These are phyloP conservation scores for Scartelaos histophorus DNA, from an alignment of 2,113 vertebrate genomes.

Conservation along the genomic window DNA sequence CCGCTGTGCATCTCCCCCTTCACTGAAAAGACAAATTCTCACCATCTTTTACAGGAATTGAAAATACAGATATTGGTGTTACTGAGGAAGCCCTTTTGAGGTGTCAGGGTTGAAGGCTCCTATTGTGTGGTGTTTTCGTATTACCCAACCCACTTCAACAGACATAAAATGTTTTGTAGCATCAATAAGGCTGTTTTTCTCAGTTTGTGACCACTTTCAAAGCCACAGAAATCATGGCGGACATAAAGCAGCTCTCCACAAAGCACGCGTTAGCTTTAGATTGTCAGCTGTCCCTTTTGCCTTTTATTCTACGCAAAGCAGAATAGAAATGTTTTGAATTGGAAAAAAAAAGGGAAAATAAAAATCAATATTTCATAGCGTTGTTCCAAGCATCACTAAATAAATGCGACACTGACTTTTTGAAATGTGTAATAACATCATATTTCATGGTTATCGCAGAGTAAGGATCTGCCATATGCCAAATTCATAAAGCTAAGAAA, in stretches of 20 bases:
- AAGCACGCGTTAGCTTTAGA: not conserved
- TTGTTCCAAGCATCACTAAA: constrained; percentile 1
- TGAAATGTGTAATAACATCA: not conserved
- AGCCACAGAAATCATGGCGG: not conserved
- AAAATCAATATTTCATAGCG: not conserved
- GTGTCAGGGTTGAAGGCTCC: not conserved
- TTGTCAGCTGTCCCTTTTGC: not conserved
- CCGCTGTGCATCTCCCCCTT: too few relatives aligned
- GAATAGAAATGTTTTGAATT: not conserved
- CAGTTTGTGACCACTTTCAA: not conserved
- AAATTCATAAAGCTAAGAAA: not conserved
- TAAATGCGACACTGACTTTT: not conserved
- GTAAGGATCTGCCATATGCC: not conserved
- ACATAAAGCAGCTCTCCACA: not conserved
- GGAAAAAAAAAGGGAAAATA: not conserved
- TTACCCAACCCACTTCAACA: not conserved
- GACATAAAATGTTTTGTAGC: not conserved
- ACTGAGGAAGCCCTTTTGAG: not conserved
- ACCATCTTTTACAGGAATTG: not conserved
- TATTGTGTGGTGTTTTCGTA: not conserved
- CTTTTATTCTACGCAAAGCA: not conserved
- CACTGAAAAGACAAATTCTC: too few relatives aligned
- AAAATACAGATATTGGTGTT: not conserved
- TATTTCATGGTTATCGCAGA: not conserved
- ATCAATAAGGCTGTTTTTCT: not conserved